These are phyloP conservation scores for Drosophila bocki DNA, from an alignment of 1,140 invertebrate genomes.

Conservation along the genomic window DNA sequence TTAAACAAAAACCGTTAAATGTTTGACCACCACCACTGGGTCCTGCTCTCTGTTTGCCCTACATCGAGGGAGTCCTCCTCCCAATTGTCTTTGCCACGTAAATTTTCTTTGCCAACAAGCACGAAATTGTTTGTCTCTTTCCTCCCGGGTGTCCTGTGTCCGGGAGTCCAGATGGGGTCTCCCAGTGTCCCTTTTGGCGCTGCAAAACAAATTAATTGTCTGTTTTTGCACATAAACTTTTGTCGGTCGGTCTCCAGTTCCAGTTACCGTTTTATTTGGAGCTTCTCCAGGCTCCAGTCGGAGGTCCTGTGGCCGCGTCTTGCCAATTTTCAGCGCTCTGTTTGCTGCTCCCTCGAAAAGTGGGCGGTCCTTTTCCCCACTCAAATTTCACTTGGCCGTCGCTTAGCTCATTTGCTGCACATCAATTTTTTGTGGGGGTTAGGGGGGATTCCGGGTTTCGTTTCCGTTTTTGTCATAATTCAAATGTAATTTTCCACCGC, in stretches of 20 bases:
- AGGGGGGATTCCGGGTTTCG: conserved; percentile 8
- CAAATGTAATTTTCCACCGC: conserved; percentile 73
- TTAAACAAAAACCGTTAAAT: conserved; percentile 82
- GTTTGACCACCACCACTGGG: conserved; percentile 60
- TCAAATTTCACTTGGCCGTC: conserved; percentile 71
- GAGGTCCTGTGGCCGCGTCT: conserved; percentile 44
- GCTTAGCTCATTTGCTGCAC: conserved; percentile 76
- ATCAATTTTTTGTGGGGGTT: conserved; percentile 32
- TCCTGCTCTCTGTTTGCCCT: conserved; percentile 8
- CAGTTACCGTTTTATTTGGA: conserved; percentile 3
- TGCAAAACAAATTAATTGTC: conserved; percentile 81
- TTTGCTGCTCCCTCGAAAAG: conserved; percentile 64
- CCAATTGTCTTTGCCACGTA: conserved; percentile 79
- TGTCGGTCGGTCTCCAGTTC: conserved; percentile 41
- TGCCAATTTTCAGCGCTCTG: conserved; percentile 67
- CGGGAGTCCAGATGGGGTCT: conserved; percentile 16
- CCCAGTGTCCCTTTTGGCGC: conserved; percentile 42
- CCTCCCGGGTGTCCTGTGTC: conserved; percentile 37
- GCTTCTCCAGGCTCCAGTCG: conserved; percentile 5
- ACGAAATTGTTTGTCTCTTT: conserved; percentile 71
- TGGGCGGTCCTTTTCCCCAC: conserved; percentile 26
- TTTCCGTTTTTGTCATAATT: conserved; percentile 64
- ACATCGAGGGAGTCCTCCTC: conserved; percentile 5
- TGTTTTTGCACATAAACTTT: conserved; percentile 75
- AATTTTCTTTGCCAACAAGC: conserved; percentile 82